Evolutionary conservation across 1,140 invertebrate species (phyloP), one percentile per base, ranked within the genome.

Genomic region (Lepidotrigona ventralis): DNA sequence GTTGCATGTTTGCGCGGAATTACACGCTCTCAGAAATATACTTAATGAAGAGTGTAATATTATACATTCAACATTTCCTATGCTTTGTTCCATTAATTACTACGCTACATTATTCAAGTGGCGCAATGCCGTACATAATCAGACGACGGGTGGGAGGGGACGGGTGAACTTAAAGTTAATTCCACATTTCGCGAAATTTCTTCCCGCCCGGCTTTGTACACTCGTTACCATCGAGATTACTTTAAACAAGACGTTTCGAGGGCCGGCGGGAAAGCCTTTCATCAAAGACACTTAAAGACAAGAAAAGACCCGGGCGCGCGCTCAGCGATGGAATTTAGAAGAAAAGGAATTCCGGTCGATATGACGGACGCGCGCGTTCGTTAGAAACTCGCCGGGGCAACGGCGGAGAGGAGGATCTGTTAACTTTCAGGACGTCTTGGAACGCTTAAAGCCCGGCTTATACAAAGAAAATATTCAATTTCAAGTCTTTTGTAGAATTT

Each of bases 381-480:
- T 77, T 77, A 77, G 46, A 77, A 46, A 64, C 17, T 58, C 33
- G 6, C 12, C 12, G 6, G 8, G 39, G 72, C 72, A 23, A 56
- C 70, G 46, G 8, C 2, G 39, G 39, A 6, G 9, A 46, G 39
- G 39, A 21, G 29, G 29, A 77, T 77, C 75, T 17, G 75, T 77
- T 64, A 66, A 77, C n/a, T 77, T 64, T 64, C n/a, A 77, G 75
- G 29, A 77, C 39, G 75, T 51, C n/a, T 46, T 46, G 72, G 54
- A 74, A 74, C 72, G 72, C 53, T 74, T 74, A 74, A 74, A 56
- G 53, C 39, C 53, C 53, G 72, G 39, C 39, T 77, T 77, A 64
- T 77, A 77, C 75, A 77, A 77, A 77, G 75, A 77, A 75, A 75
- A 75, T 75, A 75, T 75, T 75, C 73, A 58, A 75, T 75, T 75